Base-by-base conservation (phyloP, 2,888 invertebrate genomes). In the Brenthis daphne region DNA sequence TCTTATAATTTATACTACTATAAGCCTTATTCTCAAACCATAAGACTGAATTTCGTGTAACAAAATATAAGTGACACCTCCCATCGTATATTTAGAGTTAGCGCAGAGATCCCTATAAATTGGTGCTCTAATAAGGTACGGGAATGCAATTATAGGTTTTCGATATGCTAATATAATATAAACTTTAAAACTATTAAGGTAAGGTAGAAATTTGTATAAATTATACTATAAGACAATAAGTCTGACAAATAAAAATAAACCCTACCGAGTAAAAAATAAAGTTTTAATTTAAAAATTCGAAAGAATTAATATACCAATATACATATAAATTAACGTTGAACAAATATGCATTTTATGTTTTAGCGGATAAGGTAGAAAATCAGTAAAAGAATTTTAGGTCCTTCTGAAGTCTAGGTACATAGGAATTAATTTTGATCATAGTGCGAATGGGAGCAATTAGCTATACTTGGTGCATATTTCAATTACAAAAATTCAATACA, bases 391-490 rank as follows among this genome's bases (percentile, higher is more conserved):
- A 2, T 56, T 56, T 68, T 73, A 60, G 16, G 70, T 29, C 68
- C n/a, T 71, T 73, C 13, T 58, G 57, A 69, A 67, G 73, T 73
- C 73, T 73, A 68, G 68, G 43, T 24, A 24, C 55, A 6, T 58
- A 33, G 53, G 63, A 71, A 68, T 71, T 66, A 58, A 61, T 61
- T 65, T 69, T 29, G 43, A 24, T 69, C 63, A 67, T 68, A 67
- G 67, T 63, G 64, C 56, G 57, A 64, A 61, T 48, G 66, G 57
- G 29, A 16, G 63, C 56, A 67, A 63, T 50, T 63, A 50, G n/a
- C 66, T 60, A 53, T 47, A 64, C 43, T 56, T 43, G 53, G 43
- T 55, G 58, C n/a, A 37, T 58, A 70, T 70, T 67, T 64, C 47
- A 64, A 24, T 13, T 6, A 60, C 29, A n/a, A n/a, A 37, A 29